Conservation (phyloP, 1,140 invertebrate genomes). For the Penaeus japonicus region DNA sequence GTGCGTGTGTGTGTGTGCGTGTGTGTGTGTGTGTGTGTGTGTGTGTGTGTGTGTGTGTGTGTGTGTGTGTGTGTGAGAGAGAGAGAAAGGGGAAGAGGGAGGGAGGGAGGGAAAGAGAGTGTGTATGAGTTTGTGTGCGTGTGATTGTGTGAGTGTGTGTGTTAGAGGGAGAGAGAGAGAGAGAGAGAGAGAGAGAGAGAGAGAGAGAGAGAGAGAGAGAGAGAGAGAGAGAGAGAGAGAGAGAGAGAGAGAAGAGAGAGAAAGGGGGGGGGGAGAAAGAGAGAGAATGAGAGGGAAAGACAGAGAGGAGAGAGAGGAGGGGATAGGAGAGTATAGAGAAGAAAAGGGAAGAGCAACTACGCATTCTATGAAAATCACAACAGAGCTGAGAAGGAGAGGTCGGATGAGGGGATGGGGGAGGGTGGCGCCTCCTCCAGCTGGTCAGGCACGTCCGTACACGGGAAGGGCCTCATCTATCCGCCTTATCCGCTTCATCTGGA, state of each 20-base stretch:
- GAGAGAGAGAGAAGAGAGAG: neutral
- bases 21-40: conserved; percentile 24
- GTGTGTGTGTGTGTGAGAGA: neutral
- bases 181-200: no score
- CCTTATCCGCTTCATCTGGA: conserved; percentile 17
- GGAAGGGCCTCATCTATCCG: conserved; percentile 10
- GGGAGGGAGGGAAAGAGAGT: neutral
- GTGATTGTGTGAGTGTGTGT: neutral
- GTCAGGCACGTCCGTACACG: neutral
- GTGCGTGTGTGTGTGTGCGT: conserved; percentile 30
- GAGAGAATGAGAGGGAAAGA: neutral
- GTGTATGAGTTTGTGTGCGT: neutral
- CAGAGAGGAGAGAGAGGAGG: neutral
- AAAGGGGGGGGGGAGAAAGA: neutral
- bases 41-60: neutral
- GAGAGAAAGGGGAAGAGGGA: neutral
- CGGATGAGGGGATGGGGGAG: neutral
- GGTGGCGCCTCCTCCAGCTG: neutral
- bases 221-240: neutral
- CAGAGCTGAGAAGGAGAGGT: neutral
- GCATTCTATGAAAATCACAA: no score
- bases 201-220: neutral
- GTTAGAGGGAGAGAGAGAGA: no score
- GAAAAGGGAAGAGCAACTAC: no score
- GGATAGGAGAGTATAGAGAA: no score